Evolutionary conservation across 1,140 invertebrate genomes (phyloP).

Genomic region (Cydia strobilella): DNA sequence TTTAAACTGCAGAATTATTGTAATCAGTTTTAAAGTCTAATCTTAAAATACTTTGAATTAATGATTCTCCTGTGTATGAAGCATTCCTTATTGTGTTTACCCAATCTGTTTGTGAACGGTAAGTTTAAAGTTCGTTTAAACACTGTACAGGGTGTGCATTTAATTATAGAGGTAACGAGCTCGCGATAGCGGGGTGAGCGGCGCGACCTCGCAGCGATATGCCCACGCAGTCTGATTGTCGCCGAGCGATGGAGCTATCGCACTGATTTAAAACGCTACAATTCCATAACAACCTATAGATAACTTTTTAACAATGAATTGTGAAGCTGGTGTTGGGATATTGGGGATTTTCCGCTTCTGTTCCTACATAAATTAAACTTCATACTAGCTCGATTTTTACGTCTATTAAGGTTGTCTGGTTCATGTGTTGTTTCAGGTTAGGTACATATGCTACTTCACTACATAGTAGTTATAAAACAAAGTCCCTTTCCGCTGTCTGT

Average conservation of each 20-base stretch:
- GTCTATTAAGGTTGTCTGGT: not conserved
- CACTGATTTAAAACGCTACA: slow-evolving; percentile 25
- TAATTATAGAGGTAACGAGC: slow-evolving; percentile 73
- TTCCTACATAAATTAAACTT: not conserved
- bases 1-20: too few species aligned
- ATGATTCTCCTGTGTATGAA: too few species aligned
- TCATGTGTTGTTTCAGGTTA: too few species aligned
- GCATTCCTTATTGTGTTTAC: not conserved
- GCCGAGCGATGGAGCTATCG: slow-evolving; percentile 8
- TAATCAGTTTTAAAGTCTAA: too few species aligned
- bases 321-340: not conserved
- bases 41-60: too few species aligned
- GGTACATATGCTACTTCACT: too few species aligned
- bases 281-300: slow-evolving; percentile 2
- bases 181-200: slow-evolving; percentile 74
- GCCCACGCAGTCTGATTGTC: slow-evolving; percentile 70
- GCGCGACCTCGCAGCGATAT: slow-evolving; percentile 72
- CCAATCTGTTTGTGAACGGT: slow-evolving; percentile 38
- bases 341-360: slow-evolving; percentile 17
- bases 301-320: slow-evolving; percentile 26
- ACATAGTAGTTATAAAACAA: too few species aligned
- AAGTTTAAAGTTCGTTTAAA: slow-evolving; percentile 37
- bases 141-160: slow-evolving; percentile 61
- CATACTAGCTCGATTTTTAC: not conserved
- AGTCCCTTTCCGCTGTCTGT: too few species aligned